Conservation (phyloP, 37 sponge, comb jelly and placozoan genomes). For the Theonella swinhoei region DNA sequence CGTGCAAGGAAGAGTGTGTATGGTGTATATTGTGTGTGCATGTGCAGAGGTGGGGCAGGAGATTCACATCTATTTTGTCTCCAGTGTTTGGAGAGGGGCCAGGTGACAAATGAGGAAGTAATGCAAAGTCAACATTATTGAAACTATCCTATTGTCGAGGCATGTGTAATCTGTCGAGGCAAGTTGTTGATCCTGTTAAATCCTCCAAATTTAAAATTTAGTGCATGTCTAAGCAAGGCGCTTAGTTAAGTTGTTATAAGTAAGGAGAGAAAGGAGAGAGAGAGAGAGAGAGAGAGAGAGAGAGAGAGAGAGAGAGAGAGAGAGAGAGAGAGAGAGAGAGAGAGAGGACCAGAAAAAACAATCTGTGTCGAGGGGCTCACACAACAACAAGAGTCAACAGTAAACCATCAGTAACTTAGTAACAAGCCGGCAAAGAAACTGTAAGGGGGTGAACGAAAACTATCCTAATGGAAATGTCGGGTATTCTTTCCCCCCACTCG, state of each 20-base stretch:
- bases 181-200: no score
- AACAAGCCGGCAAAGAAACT: background rate
- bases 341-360: background rate
- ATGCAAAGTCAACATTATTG: no score
- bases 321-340: background rate
- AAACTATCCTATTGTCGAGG: no score
- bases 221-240: no score
- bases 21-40: no score
- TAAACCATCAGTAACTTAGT: background rate
- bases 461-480: background rate
- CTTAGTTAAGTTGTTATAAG: no score
- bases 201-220: no score
- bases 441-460: background rate
- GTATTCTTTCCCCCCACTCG: background rate
- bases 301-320: background rate
- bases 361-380: background rate
- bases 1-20: no score
- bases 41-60: background rate
- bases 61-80: background rate
- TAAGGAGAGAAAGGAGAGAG: no score
- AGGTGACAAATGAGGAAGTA: background rate
- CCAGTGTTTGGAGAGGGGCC: background rate
- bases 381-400: background rate
- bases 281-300: background rate
- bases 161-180: no score